Conservation (phyloP, 2,113 vertebrate genomes). For the Thamnophis sirtalis region DNA sequence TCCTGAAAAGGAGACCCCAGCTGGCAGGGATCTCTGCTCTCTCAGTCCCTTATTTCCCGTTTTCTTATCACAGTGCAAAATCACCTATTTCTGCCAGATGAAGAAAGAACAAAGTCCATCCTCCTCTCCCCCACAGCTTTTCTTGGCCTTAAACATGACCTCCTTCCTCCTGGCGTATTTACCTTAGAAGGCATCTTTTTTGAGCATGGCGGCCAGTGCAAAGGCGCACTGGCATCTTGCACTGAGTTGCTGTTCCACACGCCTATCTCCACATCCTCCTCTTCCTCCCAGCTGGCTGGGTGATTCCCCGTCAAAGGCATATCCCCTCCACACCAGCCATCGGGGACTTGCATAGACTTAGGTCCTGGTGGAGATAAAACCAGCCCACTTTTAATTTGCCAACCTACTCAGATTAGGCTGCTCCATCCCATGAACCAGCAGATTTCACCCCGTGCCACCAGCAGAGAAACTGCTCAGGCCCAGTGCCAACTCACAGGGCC, state of each 20-base stretch:
- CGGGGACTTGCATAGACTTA: slow-evolving; percentile 89
- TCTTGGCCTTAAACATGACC: not conserved
- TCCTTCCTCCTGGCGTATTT: not conserved
- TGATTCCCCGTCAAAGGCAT: slow-evolving; percentile 72
- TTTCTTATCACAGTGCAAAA: not conserved
- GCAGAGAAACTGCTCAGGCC: not conserved
- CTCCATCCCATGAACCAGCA: not conserved
- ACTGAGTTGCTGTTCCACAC: slow-evolving; percentile 91
- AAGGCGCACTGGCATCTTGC: slow-evolving; percentile 83
- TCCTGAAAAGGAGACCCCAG: not conserved
- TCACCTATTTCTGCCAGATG: not conserved
- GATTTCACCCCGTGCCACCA: not conserved
- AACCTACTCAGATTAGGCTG: not conserved
- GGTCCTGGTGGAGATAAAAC: slow-evolving; percentile 65
- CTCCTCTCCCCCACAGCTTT: not conserved
- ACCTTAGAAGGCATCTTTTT: slow-evolving; percentile 93
- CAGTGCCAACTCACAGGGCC: not conserved
- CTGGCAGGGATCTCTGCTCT: not conserved
- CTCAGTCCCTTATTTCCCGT: not conserved
- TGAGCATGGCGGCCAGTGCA: slow-evolving; percentile 88
- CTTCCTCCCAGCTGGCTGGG: slow-evolving; percentile 88
- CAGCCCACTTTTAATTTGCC: not conserved
- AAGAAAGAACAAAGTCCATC: not conserved
- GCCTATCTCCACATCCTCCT: slow-evolving; percentile 94
- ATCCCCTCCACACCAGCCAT: slow-evolving; percentile 88